phyloP scores from a whole-genome alignment of 2,797 vertebrate genomes.

The Characodon lateralis region DNA sequence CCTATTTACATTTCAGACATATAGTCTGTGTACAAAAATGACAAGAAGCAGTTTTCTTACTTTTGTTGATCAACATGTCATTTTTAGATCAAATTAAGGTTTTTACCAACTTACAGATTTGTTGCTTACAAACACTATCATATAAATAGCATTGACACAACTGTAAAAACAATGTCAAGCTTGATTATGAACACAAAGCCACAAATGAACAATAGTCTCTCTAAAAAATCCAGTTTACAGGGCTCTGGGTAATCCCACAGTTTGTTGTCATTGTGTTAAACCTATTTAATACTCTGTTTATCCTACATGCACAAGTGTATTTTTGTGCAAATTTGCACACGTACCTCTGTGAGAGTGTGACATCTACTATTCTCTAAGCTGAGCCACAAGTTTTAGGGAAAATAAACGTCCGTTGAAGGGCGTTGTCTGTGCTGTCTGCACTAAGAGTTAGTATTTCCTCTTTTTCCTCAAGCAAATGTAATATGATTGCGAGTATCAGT shows the following conservation, averaged over 20 bases:
- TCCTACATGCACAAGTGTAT: conserved; percentile 6
- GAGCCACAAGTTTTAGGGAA: conserved; percentile 77
- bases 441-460: conserved; percentile 60
- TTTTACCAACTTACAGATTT: background rate
- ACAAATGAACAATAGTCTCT: conserved; percentile 45
- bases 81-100: background rate
- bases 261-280: conserved; percentile 59
- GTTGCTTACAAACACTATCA: conserved; percentile 4
- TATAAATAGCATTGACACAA: conserved; percentile 37
- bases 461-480: conserved; percentile 72
- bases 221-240: conserved; percentile 45
- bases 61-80: background rate
- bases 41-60: background rate
- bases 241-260: conserved; percentile 47
- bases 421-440: conserved; percentile 73
- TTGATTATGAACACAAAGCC: conserved; percentile 49
- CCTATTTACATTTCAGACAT: background rate
- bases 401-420: conserved; percentile 81
- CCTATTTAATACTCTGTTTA: conserved; percentile 63
- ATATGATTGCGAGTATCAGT: conserved; percentile 74
- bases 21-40: background rate
- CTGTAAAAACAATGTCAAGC: conserved; percentile 55
- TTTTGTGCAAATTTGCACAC: background rate
- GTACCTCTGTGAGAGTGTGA: conserved; percentile 42
- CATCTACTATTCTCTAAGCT: conserved; percentile 65